phyloP scores from a whole-genome alignment of 2,797 vertebrate genomes.

The Borostomias antarcticus region DNA sequence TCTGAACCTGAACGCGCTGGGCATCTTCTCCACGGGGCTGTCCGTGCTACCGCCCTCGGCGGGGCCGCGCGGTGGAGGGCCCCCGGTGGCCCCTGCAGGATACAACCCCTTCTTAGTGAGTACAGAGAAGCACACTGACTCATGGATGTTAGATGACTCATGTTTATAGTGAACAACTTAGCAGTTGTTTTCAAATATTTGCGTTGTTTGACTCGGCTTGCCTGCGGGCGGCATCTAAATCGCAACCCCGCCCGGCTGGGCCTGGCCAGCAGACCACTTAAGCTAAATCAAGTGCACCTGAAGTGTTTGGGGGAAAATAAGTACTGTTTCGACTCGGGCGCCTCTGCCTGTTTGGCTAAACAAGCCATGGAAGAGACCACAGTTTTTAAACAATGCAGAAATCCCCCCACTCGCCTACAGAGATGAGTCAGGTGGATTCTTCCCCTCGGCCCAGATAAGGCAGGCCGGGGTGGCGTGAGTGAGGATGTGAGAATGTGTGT shows the following conservation, averaged over 20 bases:
- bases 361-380: slow-evolving; percentile 29
- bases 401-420: slow-evolving; percentile 52
- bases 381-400: slow-evolving; percentile 55
- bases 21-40: slow-evolving; percentile 92
- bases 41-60: slow-evolving; percentile 82
- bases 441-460: slow-evolving; percentile 42
- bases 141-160: background rate
- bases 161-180: background rate
- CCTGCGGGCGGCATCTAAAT: background rate
- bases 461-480: background rate
- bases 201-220: too few species aligned
- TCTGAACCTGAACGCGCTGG: slow-evolving; percentile 90
- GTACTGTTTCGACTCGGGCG: slow-evolving; percentile 47
- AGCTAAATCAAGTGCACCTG: slow-evolving; percentile 31
- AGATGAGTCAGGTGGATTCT: slow-evolving; percentile 69
- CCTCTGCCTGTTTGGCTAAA: slow-evolving; percentile 22
- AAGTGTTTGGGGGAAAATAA: slow-evolving; percentile 38
- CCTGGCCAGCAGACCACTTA: too few species aligned
- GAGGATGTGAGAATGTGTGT: background rate
- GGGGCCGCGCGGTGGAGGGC: slow-evolving; percentile 78
- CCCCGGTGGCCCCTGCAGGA: slow-evolving; percentile 68
- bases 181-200: background rate
- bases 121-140: background rate
- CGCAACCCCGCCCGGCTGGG: slow-evolving; percentile 10
- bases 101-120: slow-evolving; percentile 92